Conservation (phyloP, 2,113 vertebrate genomes). For the Spilogale gracilis region DNA sequence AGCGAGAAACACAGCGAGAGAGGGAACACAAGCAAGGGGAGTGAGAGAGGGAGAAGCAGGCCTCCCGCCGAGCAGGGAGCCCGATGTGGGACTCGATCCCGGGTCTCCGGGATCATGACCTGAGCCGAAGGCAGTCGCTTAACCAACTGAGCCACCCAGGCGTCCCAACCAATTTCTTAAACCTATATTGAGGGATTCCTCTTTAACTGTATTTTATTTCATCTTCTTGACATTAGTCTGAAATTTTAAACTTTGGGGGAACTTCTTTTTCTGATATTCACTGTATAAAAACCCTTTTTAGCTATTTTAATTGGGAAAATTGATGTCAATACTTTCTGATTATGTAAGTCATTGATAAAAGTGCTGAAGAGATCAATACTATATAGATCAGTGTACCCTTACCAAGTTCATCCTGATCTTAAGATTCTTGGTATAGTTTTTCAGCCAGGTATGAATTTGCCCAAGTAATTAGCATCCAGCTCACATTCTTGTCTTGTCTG, state of each 20-base stretch:
- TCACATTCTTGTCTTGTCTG: not conserved
- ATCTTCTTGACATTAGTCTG: not conserved
- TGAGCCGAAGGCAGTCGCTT: too few species aligned
- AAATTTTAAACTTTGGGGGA: not conserved
- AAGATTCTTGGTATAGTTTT: not conserved
- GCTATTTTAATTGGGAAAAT: conserved; percentile 27
- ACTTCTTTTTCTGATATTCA: not conserved
- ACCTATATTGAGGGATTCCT: not conserved
- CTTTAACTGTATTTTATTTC: not conserved
- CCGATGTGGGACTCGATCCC: too few species aligned
- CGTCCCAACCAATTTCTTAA: not conserved
- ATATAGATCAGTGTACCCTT: not conserved
- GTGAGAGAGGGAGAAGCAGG: too few species aligned
- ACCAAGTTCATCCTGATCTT: not conserved
- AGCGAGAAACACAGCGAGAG: too few species aligned
- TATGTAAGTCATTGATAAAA: not conserved
- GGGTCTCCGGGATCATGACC: too few species aligned
- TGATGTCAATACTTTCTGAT: conserved; percentile 31
- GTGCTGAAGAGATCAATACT: not conserved
- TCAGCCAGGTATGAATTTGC: not conserved
- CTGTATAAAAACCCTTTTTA: not conserved
- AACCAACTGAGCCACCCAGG: too few species aligned
- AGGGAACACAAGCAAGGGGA: too few species aligned
- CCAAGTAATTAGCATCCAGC: not conserved
- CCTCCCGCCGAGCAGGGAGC: too few species aligned